phyloP scores from a whole-genome alignment of 2,113 vertebrate species.

The Noctilio leporinus region DNA sequence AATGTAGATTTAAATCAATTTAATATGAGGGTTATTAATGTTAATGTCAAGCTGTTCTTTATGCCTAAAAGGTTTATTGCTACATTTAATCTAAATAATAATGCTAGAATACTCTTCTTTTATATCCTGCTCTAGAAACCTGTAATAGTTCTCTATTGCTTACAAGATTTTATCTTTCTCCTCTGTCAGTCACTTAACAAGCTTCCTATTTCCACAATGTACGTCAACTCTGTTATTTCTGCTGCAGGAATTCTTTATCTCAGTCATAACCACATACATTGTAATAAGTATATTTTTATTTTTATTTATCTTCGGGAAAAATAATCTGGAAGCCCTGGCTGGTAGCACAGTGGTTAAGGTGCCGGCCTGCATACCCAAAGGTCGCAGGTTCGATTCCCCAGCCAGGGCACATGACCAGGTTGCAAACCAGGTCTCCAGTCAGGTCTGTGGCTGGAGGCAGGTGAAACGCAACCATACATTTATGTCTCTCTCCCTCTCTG shows the following conservation, averaged over 20 bases:
- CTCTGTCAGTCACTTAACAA: neutral
- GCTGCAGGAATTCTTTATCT: neutral
- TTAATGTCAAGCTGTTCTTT: neutral
- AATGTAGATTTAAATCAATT: neutral
- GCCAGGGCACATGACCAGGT: too few relatives aligned
- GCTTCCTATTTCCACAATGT: neutral
- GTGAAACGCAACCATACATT: too few relatives aligned
- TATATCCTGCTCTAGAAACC: neutral
- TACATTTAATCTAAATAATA: constrained; percentile 14
- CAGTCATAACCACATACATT: neutral
- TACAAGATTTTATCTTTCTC: neutral
- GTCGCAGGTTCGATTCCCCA: too few relatives aligned
- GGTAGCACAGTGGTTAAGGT: too few relatives aligned
- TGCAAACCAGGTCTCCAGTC: too few relatives aligned
- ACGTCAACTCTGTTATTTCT: constrained; percentile 9
- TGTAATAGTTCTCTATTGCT: neutral
- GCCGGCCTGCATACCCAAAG: too few relatives aligned
- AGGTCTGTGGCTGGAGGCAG: too few relatives aligned
- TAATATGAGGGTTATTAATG: neutral
- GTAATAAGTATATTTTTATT: neutral
- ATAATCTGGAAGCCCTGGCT: too few relatives aligned
- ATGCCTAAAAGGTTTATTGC: neutral
- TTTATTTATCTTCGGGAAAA: constrained; percentile 17
- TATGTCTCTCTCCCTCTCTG: too few relatives aligned
- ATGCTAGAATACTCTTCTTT: neutral